phyloP scores from a whole-genome alignment of 2,113 vertebrate species.

The Toxostoma redivivum region DNA sequence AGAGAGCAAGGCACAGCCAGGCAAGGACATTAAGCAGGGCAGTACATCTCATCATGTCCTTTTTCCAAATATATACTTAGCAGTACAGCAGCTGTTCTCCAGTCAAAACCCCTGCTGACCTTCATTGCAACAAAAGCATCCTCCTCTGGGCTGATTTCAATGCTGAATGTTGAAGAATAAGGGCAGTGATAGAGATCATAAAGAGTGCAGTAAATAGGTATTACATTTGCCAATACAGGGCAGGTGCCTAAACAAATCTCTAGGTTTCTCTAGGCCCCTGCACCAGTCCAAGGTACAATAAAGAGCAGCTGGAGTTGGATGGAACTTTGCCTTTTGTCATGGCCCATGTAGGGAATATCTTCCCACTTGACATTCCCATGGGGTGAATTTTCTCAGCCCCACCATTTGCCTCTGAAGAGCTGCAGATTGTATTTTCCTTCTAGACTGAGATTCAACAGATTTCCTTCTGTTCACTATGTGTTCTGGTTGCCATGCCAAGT shows the following conservation, averaged over 20 bases:
- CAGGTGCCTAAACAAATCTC: not conserved
- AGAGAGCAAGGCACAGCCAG: not conserved
- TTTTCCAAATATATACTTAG: not conserved
- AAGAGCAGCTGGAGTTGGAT: not conserved
- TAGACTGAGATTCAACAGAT: not conserved
- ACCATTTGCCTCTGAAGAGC: fast-evolving
- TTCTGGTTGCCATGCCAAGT: not conserved
- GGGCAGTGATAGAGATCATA: not conserved
- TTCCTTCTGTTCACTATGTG: not conserved
- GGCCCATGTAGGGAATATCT: not conserved
- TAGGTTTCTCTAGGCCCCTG: not conserved
- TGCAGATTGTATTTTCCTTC: not conserved
- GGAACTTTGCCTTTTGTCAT: fast-evolving
- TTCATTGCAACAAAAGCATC: not conserved
- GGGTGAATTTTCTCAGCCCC: not conserved
- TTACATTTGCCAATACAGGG: not conserved
- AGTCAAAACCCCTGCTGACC: not conserved
- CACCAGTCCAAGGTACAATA: not conserved
- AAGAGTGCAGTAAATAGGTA: not conserved
- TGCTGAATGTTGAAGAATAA: not conserved
- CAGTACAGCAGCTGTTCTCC: not conserved
- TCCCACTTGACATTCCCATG: not conserved
- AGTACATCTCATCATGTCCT: not conserved
- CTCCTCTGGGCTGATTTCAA: not conserved
- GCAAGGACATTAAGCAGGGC: not conserved